Evolutionary conservation across 2,113 vertebrate species (phyloP), one percentile per base, ranked within the genome.

Genomic region (Crocuta crocuta): DNA sequence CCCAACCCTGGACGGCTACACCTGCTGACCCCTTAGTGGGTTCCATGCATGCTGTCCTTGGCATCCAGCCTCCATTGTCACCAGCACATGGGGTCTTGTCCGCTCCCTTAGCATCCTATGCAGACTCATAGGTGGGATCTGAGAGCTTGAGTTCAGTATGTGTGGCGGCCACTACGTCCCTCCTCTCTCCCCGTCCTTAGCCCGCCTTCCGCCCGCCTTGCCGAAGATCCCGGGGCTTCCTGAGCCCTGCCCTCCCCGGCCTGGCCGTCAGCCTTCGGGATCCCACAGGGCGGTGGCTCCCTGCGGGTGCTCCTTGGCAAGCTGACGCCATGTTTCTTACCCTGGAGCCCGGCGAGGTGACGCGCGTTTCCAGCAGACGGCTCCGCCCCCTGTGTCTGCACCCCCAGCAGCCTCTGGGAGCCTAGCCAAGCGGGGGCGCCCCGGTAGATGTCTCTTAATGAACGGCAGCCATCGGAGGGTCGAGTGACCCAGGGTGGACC

Each of bases 291-390:
- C 15, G 0, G 55, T 0, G 0, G 23, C 68, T 15, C 48, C 73
- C 78, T 0, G 0, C 13, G 43, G 28, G 61, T n/a, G 78, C 83
- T 26, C 50, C 50, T 48, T 0, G 55, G 61, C 4, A 24, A 13
- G 85, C 7, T 0, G 26, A 31, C 5, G 4, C 50, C 12, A 5
- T 3, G 0, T 26, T 16, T 12, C 17, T 26, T 4, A 2, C 6
- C 83, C 48, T 76, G 39, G n/a, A 24, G 13, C 73, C 2, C 28
- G 10, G 21, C 0, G 0, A 53, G 71, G 31, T 15, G 70, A 73
- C 1, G 0, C 1, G 0, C 0, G 0, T 50, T 73, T 39, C n/a
- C 24, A 39, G 1, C 3, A 15, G 53, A 33, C 43, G 43, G 26
- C 84, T 15, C 50, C 35, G 50, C 78, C 43, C 17, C 65, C 9